Evolutionary conservation across 1,140 invertebrate genomes (phyloP).

Genomic region (Drosophila grimshawi): DNA sequence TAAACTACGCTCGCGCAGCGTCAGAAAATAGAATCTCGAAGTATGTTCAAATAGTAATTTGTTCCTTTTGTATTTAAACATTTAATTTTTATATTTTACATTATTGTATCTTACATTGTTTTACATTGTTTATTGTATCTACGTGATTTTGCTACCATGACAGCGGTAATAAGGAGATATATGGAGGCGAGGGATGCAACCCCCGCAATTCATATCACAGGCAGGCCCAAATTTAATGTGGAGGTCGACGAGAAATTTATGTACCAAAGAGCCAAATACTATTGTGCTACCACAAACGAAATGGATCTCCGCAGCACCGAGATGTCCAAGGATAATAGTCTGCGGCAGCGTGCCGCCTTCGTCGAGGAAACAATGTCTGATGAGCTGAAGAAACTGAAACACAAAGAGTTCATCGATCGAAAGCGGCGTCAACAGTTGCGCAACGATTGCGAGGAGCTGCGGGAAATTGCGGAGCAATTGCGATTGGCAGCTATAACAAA

Average conservation of each 20-base stretch:
- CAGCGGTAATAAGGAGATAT: neutral
- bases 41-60: neutral
- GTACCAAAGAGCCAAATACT: constrained; percentile 18
- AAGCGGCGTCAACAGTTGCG: constrained; percentile 61
- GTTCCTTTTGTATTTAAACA: neutral
- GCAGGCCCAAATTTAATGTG: neutral
- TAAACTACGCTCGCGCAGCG: neutral
- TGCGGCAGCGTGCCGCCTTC: constrained; percentile 5
- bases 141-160: constrained; percentile 22
- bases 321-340: constrained; percentile 30
- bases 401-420: constrained; percentile 49
- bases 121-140: constrained; percentile 21
- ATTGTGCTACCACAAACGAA: constrained; percentile 8
- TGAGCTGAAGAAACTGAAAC: constrained; percentile 53
- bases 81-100: neutral
- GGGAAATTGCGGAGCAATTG: constrained; percentile 54
- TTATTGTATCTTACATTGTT: neutral
- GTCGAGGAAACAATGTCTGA: constrained; percentile 32
- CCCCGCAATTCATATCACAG: constrained; percentile 18
- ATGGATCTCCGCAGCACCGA: neutral
- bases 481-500: constrained; percentile 66
- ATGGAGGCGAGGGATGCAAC: constrained; percentile 2
- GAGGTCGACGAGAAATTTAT: neutral
- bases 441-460: constrained; percentile 54
- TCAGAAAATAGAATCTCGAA: neutral